Base-by-base conservation (phyloP, 2,797 vertebrate genomes). In the Staurois parvus region DNA sequence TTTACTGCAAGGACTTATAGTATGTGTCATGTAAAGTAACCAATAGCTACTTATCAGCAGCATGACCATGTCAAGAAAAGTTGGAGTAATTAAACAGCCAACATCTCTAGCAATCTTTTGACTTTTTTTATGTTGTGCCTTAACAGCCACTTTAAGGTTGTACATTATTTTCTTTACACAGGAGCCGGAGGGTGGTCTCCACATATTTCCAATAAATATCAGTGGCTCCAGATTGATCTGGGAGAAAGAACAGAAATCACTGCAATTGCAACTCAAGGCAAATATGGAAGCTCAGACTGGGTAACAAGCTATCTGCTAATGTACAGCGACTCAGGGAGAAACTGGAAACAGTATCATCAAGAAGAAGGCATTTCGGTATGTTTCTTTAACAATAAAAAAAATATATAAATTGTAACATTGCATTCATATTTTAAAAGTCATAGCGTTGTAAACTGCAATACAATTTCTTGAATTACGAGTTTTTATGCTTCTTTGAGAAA, bases 151-250 rank as follows among this genome's bases (percentile, higher is more conserved):
- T 29, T 66, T 66, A 79, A 13, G 21, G n/a, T 67, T 42, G 28
- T 21, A 2, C 26, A 17, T 56, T 24, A 37, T 81, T 75, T 32
- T 5, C 15, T 73, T 29, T n/a, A 21, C 19, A 4, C 89, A 97
- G 96, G 96, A 88, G 96, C 96, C 76, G 96, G 96, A 76, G 96
- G 96, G 52, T 97, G 96, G 96, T 96, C 96, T 88, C 96, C 96
- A 13, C 88, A 94, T 83, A 89, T 95, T 69, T 96, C 95, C 28
- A 95, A 94, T 89, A 95, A 95, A 79, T 93, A 96, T 85, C 96
- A 96, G 5, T 97, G 96, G 96, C 91, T 97, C 77, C 95, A 97
- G 88, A 94, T 96, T 84, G 95, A 96, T 90, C 94, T 97, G 70
- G 93, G 94, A 83, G 93, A 96, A 88, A 94, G 96, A 88, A 95